phyloP scores from a whole-genome alignment of 2,888 invertebrate genomes.

The Eilema sororculum region DNA sequence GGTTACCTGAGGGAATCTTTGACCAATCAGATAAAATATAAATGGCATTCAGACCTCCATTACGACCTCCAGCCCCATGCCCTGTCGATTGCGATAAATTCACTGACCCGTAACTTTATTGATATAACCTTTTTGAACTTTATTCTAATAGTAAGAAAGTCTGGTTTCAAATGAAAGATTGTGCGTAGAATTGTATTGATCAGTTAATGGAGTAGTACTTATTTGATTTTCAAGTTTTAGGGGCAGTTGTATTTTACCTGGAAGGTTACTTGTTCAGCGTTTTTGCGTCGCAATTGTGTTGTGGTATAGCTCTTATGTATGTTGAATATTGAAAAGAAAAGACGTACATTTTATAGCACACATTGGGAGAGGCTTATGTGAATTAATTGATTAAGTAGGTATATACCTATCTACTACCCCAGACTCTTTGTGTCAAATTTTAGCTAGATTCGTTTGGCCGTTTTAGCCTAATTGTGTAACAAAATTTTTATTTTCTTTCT shows the following conservation, averaged over 20 bases:
- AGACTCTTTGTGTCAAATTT: no score
- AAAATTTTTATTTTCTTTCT: no score
- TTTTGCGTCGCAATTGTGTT: background rate
- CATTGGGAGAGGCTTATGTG: no score
- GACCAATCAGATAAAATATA: slow-evolving; percentile 21
- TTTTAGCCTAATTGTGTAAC: no score
- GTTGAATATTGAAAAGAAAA: no score
- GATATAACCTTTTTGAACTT: slow-evolving; percentile 12
- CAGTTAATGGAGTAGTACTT: slow-evolving; percentile 36
- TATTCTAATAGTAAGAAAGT: slow-evolving; percentile 2
- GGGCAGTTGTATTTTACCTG: slow-evolving; percentile 19
- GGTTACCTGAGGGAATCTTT: background rate
- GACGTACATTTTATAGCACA: no score
- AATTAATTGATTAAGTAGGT: no score
- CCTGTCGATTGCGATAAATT: slow-evolving; percentile 29
- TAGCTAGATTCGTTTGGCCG: no score
- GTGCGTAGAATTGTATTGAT: slow-evolving; percentile 34
- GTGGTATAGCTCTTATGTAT: background rate
- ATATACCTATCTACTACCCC: no score
- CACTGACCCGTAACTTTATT: slow-evolving; percentile 6
- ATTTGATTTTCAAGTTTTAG: slow-evolving; percentile 24
- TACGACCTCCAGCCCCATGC: slow-evolving; percentile 29
- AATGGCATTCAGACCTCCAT: slow-evolving; percentile 26
- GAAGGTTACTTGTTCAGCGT: background rate
- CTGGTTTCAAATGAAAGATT: slow-evolving; percentile 7